These are phyloP conservation scores for Lycorma delicatula DNA, from an alignment of 1,140 invertebrate genomes.

Conservation along the genomic window DNA sequence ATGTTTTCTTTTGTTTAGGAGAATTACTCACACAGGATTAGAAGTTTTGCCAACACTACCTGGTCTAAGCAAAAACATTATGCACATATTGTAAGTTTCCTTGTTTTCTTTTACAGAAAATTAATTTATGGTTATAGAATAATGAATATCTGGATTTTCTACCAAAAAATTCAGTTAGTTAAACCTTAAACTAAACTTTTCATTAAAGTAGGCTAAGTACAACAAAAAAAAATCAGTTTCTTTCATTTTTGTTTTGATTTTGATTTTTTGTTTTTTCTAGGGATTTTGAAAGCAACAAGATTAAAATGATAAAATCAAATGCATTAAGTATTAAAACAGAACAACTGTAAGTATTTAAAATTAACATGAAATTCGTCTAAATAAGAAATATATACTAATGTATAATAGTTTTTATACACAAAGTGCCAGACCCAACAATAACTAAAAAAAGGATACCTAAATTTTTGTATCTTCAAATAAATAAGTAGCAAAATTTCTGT, in stretches of 20 bases:
- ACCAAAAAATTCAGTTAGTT: neutral
- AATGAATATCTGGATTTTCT: neutral
- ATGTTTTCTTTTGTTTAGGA: slow-evolving; percentile 5
- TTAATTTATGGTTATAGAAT: neutral
- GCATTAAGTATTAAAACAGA: slow-evolving; percentile 45
- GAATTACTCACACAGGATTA: slow-evolving; percentile 14
- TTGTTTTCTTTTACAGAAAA: neutral
- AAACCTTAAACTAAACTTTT: neutral
- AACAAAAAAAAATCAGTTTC: neutral
- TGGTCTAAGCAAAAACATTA: slow-evolving; percentile 10
- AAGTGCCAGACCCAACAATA: too few relatives aligned
- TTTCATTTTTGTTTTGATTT: neutral
- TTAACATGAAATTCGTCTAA: too few relatives aligned
- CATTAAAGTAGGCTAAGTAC: neutral
- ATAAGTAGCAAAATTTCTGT: too few relatives aligned
- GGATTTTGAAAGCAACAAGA: slow-evolving; percentile 49
- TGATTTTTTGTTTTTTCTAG: slow-evolving; percentile 31
- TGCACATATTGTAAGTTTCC: slow-evolving; percentile 14
- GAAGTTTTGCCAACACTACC: slow-evolving; percentile 9
- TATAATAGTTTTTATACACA: too few relatives aligned
- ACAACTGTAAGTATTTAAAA: slow-evolving; percentile 45
- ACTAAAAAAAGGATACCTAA: too few relatives aligned
- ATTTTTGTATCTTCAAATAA: too few relatives aligned
- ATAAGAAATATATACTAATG: too few relatives aligned
- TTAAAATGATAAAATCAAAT: slow-evolving; percentile 41